Evolutionary conservation across 2,888 invertebrate species (phyloP).

Genomic region (Pammene aurita): DNA sequence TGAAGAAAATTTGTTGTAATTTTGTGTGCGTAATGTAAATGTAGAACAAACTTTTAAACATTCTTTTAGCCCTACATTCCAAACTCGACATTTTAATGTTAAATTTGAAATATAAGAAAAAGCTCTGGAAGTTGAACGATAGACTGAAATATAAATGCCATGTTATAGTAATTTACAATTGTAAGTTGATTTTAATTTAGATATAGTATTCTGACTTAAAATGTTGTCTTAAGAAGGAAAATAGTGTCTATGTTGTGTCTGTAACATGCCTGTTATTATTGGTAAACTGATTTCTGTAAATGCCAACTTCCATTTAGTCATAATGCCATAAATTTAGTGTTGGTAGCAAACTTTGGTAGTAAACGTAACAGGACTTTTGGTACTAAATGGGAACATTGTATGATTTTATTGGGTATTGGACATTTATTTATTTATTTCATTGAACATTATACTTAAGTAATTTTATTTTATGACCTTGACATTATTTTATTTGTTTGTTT

Average conservation of each 20-base stretch:
- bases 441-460: background rate
- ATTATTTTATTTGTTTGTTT: slow-evolving; percentile 2
- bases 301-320: slow-evolving; percentile 3
- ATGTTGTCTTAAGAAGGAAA: slow-evolving; percentile 27
- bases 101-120: slow-evolving; percentile 25
- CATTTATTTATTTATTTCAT: too few relatives aligned
- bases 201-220: slow-evolving; percentile 30
- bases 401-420: slow-evolving; percentile 11
- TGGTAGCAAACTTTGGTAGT: background rate
- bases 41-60: slow-evolving; percentile 3
- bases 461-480: slow-evolving; percentile 2
- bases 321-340: background rate
- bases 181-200: slow-evolving; percentile 36
- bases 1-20: background rate
- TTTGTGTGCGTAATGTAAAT: slow-evolving; percentile 24
- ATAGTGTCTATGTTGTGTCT: slow-evolving; percentile 29
- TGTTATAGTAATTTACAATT: slow-evolving; percentile 38
- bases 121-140: slow-evolving; percentile 42
- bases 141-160: slow-evolving; percentile 41
- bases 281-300: background rate
- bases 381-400: background rate
- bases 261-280: slow-evolving; percentile 18
- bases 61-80: slow-evolving; percentile 36
- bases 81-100: slow-evolving; percentile 34
- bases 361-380: background rate